These are phyloP conservation scores for Myotis vivesi DNA, from an alignment of 2,797 vertebrate species.

Conservation along the genomic window DNA sequence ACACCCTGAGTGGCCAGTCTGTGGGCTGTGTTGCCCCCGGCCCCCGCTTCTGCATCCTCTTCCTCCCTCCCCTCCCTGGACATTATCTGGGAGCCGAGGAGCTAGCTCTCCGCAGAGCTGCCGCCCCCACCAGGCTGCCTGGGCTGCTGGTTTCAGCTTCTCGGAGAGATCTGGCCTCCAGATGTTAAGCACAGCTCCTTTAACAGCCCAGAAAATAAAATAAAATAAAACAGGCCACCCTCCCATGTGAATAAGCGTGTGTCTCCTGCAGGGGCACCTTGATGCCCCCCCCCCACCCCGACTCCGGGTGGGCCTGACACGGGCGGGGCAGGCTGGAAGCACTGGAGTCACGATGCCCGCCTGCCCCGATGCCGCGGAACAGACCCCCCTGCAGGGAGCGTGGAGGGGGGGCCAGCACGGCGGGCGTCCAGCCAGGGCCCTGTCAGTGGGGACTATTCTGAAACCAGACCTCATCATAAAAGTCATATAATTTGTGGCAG, in stretches of 20 bases:
- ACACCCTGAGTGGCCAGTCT: neutral
- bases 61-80: neutral
- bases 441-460: slow-evolving; percentile 38
- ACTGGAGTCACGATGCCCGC: neutral
- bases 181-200: slow-evolving; percentile 59
- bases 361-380: no score
- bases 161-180: slow-evolving; percentile 55
- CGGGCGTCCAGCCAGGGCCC: slow-evolving; percentile 34
- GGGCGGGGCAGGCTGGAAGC: neutral
- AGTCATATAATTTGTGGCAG: slow-evolving; percentile 56
- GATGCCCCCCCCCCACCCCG: neutral
- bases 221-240: neutral
- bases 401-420: neutral
- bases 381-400: neutral
- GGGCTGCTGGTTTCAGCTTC: neutral
- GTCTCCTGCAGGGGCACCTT: neutral
- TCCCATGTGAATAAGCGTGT: neutral
- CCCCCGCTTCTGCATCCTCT: accelerated
- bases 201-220: slow-evolving; percentile 18
- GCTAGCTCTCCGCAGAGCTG: neutral
- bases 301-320: neutral
- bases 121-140: neutral
- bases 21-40: accelerated
- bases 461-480: slow-evolving; percentile 62
- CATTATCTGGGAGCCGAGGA: accelerated